Percentiles rank a stretch among this genome's conserved stretches.
Conservation (phyloP, 2,113 vertebrate genomes). For the Sciurus niger region DNA sequence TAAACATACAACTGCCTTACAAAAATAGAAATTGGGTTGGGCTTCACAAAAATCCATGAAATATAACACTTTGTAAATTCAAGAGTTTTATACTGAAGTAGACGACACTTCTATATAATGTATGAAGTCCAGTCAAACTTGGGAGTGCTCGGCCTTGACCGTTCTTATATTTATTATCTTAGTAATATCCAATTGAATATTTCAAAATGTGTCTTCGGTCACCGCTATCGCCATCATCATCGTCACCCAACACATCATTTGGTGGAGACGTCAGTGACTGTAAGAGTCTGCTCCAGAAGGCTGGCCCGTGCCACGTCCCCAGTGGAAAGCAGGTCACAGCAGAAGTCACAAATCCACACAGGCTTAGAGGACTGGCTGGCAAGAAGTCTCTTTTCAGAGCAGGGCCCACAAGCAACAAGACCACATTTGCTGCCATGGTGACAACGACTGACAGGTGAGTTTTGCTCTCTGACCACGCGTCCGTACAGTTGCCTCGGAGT, state of each 20-base stretch:
- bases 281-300: conserved; percentile 92
- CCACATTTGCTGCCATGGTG: conserved; percentile 99
- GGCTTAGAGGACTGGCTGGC: conserved; percentile 98
- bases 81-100: conserved; percentile 79
- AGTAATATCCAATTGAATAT: conserved; percentile 82
- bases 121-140: conserved; percentile 70
- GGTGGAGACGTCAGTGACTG: conserved; percentile 89
- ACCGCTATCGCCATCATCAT: conserved; percentile 98
- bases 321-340: conserved; percentile 93
- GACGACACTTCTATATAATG: conserved; percentile 71
- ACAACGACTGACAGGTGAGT: conserved; percentile 96
- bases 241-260: conserved; percentile 95
- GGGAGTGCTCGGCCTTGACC: conserved; percentile 78
- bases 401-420: conserved; percentile 97
- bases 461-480: conserved; percentile 99
- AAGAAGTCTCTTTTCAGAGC: conserved; percentile 98
- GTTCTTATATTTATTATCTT: conserved; percentile 73
- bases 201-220: conserved; percentile 90
- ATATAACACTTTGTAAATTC: conserved; percentile 81
- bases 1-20: conserved; percentile 83
- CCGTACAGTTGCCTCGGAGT: conserved; percentile 96
- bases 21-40: conserved; percentile 87
- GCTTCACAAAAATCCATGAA: conserved; percentile 82
- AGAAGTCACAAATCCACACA: conserved; percentile 97
- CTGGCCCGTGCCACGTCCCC: conserved; percentile 90